Evolutionary conservation across 2,113 vertebrate genomes (phyloP), one percentile per base, ranked within the genome.

Genomic region (Brachyhypopomus occidentalis): DNA sequence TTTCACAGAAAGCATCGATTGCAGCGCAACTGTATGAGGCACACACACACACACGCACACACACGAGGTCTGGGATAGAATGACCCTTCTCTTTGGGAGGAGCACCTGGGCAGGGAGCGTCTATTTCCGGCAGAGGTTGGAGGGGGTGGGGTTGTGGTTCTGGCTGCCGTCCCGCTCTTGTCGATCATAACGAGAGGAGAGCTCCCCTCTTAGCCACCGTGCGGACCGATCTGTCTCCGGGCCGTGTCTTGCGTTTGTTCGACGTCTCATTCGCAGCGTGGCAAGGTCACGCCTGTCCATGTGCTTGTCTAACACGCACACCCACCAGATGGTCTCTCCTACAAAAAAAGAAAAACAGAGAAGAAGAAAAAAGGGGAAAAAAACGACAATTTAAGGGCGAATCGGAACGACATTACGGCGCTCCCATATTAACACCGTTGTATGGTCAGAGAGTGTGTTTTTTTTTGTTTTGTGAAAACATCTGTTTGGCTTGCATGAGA

Each of bases 141-240:
- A 11, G 63, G 38, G 45, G 67, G 22, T 62, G 19, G n/a, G 9
- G 67, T n/a, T n/a, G n/a, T n/a, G n/a, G n/a, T n/a, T n/a, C 58
- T 36, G 76, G 48, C 38, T 60, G 16, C 22, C 36, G 16, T 78
- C 71, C 52, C 60, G 38, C 69, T 73, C 58, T 75, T 79, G 79
- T 82, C 78, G 78, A 78, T 84, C 81, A 63, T 25, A 83, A 84
- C 82, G 83, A 84, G 83, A 84, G 78, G 67, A 83, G 71, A 58
- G 84, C 82, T 88, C 85, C 88, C 88, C 88, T 87, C 84, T 81
- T 77, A 86, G 77, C 87, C 75, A 14, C 64, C 27, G 45, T 34
- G 38, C 59, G 59, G 87, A 88, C 84, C 83, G 82, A 89, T 90
- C 84, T 75, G 84, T 82, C 86, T 88, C 84, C 77, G 82, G 87